Evolutionary conservation across 2,113 vertebrate species (phyloP), one percentile per base, ranked within the genome.

Genomic region (Daubentonia madagascariensis): DNA sequence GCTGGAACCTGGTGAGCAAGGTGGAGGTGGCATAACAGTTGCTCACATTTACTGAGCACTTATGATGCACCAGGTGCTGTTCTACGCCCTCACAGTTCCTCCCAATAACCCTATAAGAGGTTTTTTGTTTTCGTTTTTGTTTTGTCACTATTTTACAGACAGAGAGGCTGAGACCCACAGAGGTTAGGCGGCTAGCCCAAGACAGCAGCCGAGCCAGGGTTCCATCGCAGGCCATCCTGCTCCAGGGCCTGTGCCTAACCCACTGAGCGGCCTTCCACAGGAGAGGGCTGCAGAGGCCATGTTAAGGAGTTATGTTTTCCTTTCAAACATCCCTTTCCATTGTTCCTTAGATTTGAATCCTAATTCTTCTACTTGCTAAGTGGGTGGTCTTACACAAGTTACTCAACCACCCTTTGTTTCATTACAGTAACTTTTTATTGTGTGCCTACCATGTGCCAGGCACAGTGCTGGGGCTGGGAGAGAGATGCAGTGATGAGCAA

Each of bases 251-350:
- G 17, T 61, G 50, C 12, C 45, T 28, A 10, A 59, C 57, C 18
- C 35, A 0, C 68, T 4, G 28, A 37, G 35, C 76, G 23, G 32
- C 65, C 22, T 18, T 40, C 63, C 54, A 8, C 5, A 25, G 28
- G 10, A n/a, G 30, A n/a, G 17, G 8, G 13, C 81, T 2, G 2
- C 5, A 0, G 16, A 50, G 25, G 3, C 22, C 12, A 1, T 3
- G 16, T 8, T n/a, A 8, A 40, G 4, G 25, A 67, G 65, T 22
- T 35, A 22, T 5, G 40, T 76, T 59, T 91, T 59, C 73, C 54
- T 75, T 37, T 9, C 10, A 63, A 73, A 32, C 7, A 4, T 25
- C 72, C 72, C 80, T 40, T 68, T 13, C 65, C 50, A 65, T 80
- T 1, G 2, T 43, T 37, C 50, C 32, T 54, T 59, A 32, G 43